These are phyloP conservation scores for Nerophis lumbriciformis DNA, from an alignment of 2,113 vertebrate species.

Conservation along the genomic window DNA sequence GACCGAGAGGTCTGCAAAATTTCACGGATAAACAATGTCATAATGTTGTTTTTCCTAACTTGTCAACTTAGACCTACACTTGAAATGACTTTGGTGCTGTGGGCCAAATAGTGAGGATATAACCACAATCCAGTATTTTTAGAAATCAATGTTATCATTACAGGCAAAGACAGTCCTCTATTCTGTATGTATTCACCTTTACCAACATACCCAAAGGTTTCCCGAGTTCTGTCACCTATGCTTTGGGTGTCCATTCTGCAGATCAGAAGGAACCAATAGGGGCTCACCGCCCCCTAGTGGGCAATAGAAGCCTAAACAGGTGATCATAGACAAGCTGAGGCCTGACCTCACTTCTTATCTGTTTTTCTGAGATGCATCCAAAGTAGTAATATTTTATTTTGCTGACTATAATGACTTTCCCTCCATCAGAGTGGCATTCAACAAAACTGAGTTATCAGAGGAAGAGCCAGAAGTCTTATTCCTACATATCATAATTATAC, in stretches of 20 bases:
- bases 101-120: too few species aligned
- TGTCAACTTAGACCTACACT: too few species aligned
- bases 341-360: constrained; percentile 1
- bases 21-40: too few species aligned
- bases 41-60: too few species aligned
- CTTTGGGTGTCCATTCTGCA: constrained; percentile 54
- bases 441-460: not conserved
- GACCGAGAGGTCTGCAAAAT: too few species aligned
- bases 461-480: not conserved
- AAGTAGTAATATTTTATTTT: not conserved
- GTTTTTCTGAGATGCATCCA: constrained; percentile 43
- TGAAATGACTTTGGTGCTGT: too few species aligned
- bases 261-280: constrained; percentile 59
- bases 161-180: not conserved
- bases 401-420: constrained; percentile 9
- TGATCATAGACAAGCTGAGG: constrained; percentile 58
- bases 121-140: too few species aligned
- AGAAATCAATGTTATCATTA: not conserved
- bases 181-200: too few species aligned
- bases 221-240: constrained; percentile 42
- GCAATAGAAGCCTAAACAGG: constrained; percentile 67
- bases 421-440: constrained; percentile 14
- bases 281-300: constrained; percentile 63
- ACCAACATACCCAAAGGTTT: too few species aligned
- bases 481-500: not conserved